phyloP scores from a whole-genome alignment of 2,797 vertebrate genomes.

The Oreonectes daqikongensis region DNA sequence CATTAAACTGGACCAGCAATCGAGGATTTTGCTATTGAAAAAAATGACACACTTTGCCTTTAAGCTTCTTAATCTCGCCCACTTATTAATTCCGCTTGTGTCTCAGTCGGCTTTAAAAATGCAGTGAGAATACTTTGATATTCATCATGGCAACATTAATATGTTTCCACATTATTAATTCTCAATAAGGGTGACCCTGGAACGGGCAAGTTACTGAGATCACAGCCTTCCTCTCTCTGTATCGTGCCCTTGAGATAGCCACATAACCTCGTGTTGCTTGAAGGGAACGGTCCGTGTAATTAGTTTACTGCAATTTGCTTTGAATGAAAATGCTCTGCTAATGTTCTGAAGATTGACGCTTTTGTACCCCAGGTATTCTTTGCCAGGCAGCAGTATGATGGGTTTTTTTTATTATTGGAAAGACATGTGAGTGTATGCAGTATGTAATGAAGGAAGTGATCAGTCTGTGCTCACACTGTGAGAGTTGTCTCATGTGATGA shows the following conservation, averaged over 20 bases:
- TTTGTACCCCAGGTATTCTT: neutral
- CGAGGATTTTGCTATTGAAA: neutral
- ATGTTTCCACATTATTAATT: slow-evolving; percentile 49
- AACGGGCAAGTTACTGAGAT: slow-evolving; percentile 18
- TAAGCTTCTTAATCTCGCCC: slow-evolving; percentile 9
- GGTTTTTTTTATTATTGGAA: slow-evolving; percentile 10
- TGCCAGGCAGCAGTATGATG: neutral
- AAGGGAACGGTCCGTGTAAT: slow-evolving; percentile 17
- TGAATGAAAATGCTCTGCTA: slow-evolving; percentile 4
- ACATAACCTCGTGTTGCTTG: slow-evolving; percentile 15
- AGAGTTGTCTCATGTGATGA: neutral
- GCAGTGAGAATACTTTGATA: slow-evolving; percentile 38
- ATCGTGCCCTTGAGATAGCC: slow-evolving; percentile 21
- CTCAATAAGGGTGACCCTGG: slow-evolving; percentile 30
- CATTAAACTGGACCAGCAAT: neutral
- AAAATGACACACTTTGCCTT: slow-evolving; percentile 10
- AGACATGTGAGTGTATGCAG: neutral
- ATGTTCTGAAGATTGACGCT: slow-evolving; percentile 15
- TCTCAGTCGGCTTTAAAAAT: slow-evolving; percentile 35
- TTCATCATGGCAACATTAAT: slow-evolving; percentile 51
- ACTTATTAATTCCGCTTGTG: slow-evolving; percentile 33
- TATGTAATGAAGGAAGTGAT: slow-evolving; percentile 40
- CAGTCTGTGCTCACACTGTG: slow-evolving; percentile 17
- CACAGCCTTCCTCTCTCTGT: slow-evolving; percentile 12
- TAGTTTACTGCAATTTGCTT: slow-evolving; percentile 33